Evolutionary conservation across 2,797 vertebrate genomes (phyloP), one percentile per base, ranked within the genome.

Genomic region (Scleropages formosus): DNA sequence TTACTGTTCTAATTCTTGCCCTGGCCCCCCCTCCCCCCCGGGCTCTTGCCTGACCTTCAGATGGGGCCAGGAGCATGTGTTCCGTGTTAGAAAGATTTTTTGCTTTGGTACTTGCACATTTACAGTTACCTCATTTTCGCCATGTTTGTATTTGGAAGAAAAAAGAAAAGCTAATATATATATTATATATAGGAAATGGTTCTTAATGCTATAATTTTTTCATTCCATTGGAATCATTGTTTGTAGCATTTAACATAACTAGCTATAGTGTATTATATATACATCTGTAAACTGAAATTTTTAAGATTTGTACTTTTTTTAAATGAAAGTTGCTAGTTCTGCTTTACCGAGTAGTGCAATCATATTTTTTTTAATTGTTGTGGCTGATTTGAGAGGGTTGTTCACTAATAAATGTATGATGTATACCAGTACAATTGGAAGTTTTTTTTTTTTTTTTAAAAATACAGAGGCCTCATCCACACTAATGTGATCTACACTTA

Each of bases 281-380:
- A 93, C 92, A 97, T 98, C 95, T 98, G 96, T 98, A 98, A 97
- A 99, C 95, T 94, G 95, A 98, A 97, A 97, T 99, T 99, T 99
- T 98, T 98, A 98, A 99, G 95, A 98, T 99, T 98, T 99, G 97
- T 99, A 99, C 98, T 98, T 98, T 99, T 99, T 98, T 98, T 98
- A 99, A 98, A 98, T 96, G 96, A 98, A 98, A 98, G 95, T 98
- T 98, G 98, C 96, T 98, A 99, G 97, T 98, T 98, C 95, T 98
- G 97, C 97, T 99, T 99, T 97, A 98, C 94, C 94, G 95, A 96
- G 96, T 99, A 98, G 97, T 99, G 96, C 97, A 98, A 98, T 99
- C 96, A 97, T 98, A 93, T 98, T 98, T 97, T 97, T 98, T 96
- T 98, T 96, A 96, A 96, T 96, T 96, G 94, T 98, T 96, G 98